Evolutionary conservation across 1,140 invertebrate genomes (phyloP).

Genomic region (Pinna nobilis): DNA sequence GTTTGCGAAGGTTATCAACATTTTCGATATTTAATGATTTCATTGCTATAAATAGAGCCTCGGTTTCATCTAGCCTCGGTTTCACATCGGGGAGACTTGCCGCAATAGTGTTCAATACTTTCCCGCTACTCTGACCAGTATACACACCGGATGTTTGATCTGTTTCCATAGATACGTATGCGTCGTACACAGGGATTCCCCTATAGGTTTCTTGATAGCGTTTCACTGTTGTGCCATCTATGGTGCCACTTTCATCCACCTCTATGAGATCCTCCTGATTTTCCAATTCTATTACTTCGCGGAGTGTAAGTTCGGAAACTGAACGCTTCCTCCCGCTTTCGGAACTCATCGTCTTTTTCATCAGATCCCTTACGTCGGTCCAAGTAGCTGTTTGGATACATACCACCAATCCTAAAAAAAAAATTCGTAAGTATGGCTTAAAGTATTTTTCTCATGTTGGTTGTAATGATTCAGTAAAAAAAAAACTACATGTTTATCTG

Average conservation of each 20-base stretch:
- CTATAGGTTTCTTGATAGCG: constrained; percentile 44
- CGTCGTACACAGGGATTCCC: constrained; percentile 35
- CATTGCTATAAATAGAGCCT: constrained; percentile 12
- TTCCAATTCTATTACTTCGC: constrained; percentile 2
- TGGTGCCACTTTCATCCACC: constrained; percentile 14
- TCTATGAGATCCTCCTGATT: constrained; percentile 4
- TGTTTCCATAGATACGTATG: constrained; percentile 20
- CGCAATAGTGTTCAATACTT: constrained; percentile 15
- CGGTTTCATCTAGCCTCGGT: neutral
- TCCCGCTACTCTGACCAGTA: constrained; percentile 30
- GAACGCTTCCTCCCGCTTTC: neutral
- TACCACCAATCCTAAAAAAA: neutral
- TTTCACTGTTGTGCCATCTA: constrained; percentile 30
- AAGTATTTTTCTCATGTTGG: too few species aligned
- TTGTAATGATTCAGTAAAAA: too few species aligned
- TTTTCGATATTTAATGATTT: neutral
- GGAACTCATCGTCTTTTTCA: neutral
- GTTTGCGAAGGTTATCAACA: neutral
- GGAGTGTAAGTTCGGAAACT: neutral
- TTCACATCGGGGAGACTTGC: constrained; percentile 13
- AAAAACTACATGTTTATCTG: too few species aligned
- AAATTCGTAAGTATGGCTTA: neutral
- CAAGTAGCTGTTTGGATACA: neutral
- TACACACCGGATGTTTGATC: constrained; percentile 20
- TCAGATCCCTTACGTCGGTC: neutral